Evolutionary conservation across 2,797 vertebrate species (phyloP), one percentile per base, ranked within the genome.

Genomic region (Tinamus major): DNA sequence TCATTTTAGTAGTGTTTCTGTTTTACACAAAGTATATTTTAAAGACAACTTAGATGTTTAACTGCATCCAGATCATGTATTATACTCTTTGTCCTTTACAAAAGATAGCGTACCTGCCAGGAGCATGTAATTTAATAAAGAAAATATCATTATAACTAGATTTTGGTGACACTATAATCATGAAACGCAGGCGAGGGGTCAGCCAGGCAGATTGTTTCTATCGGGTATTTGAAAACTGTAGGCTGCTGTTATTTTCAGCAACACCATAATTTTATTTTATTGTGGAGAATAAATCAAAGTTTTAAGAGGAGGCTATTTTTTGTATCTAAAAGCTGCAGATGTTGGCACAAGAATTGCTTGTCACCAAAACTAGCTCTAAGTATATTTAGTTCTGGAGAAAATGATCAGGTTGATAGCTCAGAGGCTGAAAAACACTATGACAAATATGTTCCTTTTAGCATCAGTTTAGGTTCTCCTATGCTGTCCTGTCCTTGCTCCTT

Each of bases 111-210:
- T 69, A 88, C 67, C 87, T 93, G 89, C 85, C 91, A 94, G 79
- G 1, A 94, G 49, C 71, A 82, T 27, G 53, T 91, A 91, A 92
- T 84, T 86, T 93, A 92, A 96, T 96, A 94, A 91, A 75, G 63
- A 85, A 93, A 95, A 86, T 90, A 91, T 67, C 84, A 80, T 93
- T 92, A 80, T 87, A 95, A 91, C 87, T 93, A 76, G 65, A 83
- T 93, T 86, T 94, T 63, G 46, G 77, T 93, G 87, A 91, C 87
- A 92, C 63, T 86, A 74, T 87, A 94, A 95, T 92, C 77, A 88
- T 76, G 61, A 91, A 95, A 82, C 61, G 70, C 41, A 88, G 37
- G 18, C 2, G 0, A 94, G 67, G 67, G 95, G 87, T 95, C 93
- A 95, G 64, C 53, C 85, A 88, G 44, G 4, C 61, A 75, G 85